A percentile compares a stretch with the other conserved stretches of the same genome.
These are phyloP conservation scores for Cyanoderma ruficeps DNA, from an alignment of 2,113 vertebrate species.

Conservation along the genomic window DNA sequence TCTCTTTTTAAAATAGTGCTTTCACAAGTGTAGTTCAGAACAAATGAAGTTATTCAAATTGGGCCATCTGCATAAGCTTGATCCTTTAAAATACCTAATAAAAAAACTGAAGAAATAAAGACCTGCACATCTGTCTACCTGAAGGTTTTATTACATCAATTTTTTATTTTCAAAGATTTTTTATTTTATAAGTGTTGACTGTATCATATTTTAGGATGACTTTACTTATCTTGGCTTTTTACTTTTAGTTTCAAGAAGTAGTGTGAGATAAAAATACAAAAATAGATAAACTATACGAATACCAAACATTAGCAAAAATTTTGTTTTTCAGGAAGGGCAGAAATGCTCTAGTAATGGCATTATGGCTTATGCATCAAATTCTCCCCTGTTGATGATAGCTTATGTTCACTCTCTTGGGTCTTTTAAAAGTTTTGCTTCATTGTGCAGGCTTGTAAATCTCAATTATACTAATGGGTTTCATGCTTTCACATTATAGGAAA, in stretches of 20 bases:
- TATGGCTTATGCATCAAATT: neutral
- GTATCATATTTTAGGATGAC: neutral
- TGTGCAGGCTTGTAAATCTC: slow-evolving; percentile 63
- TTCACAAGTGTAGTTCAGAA: neutral
- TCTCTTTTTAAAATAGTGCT: neutral
- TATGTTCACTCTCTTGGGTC: slow-evolving; percentile 51
- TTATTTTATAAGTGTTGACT: neutral
- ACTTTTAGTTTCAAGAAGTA: neutral
- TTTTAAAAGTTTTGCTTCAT: slow-evolving; percentile 62
- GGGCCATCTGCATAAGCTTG: neutral
- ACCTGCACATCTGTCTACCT: neutral
- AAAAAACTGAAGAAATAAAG: neutral
- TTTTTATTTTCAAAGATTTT: neutral
- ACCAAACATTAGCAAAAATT: neutral
- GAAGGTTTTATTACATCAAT: neutral
- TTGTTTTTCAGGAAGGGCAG: slow-evolving; percentile 7
- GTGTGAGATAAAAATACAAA: neutral
- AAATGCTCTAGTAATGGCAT: neutral
- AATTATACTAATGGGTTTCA: slow-evolving; percentile 70
- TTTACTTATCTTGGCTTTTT: neutral
- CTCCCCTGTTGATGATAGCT: slow-evolving; percentile 30
- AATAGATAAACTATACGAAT: neutral
- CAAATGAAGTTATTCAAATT: neutral
- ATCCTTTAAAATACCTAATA: neutral
- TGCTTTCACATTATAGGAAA: slow-evolving; percentile 55